Conservation (phyloP, 2,797 vertebrate species). For the Sebastes cheni region DNA sequence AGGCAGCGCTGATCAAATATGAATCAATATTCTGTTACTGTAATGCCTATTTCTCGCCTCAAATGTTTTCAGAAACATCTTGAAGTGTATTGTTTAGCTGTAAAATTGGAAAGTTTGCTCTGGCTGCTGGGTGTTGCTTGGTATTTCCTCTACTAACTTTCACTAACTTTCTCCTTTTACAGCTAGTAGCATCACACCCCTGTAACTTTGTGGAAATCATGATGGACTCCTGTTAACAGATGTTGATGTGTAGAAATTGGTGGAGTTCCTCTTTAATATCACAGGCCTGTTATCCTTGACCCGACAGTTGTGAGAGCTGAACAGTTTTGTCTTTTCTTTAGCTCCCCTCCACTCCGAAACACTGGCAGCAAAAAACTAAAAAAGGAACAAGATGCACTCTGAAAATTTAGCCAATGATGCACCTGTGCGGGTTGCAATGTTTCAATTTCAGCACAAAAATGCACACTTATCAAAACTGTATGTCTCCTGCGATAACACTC, state of each 20-base stretch:
- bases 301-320: background rate
- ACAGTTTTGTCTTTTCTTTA: background rate
- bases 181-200: too few species aligned
- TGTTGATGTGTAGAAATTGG: background rate
- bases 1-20: too few species aligned
- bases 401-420: background rate
- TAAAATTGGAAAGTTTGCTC: too few species aligned
- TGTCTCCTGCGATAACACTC: background rate
- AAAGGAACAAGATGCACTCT: background rate
- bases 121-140: rapidly evolving
- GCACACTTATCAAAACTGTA: background rate
- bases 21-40: too few species aligned
- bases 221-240: background rate
- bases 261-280: background rate
- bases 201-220: too few species aligned
- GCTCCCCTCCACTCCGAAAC: background rate
- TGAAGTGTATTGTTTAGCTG: rapidly evolving
- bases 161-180: too few species aligned
- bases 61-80: too few species aligned
- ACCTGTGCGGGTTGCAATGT: background rate
- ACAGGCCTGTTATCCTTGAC: background rate
- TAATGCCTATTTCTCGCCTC: too few species aligned
- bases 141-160: too few species aligned
- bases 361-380: background rate
- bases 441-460: background rate